Evolutionary conservation across 2,113 vertebrate genomes (phyloP).

Genomic region (Zingel zingel): DNA sequence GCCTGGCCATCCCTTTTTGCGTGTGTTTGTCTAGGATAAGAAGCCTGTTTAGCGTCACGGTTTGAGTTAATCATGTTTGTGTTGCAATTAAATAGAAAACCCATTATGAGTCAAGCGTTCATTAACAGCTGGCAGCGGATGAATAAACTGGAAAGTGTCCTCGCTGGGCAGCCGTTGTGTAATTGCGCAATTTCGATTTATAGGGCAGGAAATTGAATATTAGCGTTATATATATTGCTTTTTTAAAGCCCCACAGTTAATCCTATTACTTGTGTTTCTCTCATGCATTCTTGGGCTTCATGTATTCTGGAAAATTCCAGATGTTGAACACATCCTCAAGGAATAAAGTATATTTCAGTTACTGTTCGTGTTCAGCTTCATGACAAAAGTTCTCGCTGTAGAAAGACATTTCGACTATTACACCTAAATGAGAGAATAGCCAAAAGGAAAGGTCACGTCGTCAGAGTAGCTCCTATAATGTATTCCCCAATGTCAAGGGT

Average conservation of each 20-base stretch:
- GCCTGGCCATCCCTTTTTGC: not conserved
- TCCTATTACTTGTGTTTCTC: conserved; percentile 61
- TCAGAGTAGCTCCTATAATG: conserved; percentile 22
- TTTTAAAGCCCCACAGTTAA: conserved; percentile 54
- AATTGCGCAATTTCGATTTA: conserved; percentile 61
- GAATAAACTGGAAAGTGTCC: conserved; percentile 47
- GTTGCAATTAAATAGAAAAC: conserved; percentile 43
- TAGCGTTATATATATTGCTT: conserved; percentile 56
- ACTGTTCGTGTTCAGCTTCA: not conserved
- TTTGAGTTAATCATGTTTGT: conserved; percentile 60
- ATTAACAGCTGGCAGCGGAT: conserved; percentile 49
- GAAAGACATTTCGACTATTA: conserved; percentile 15
- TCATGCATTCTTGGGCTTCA: conserved; percentile 16
- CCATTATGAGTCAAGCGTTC: conserved; percentile 42
- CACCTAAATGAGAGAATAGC: conserved; percentile 2
- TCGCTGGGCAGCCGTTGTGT: conserved; percentile 54
- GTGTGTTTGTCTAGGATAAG: conserved; percentile 2
- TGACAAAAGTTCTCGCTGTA: not conserved
- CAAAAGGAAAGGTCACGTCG: conserved; percentile 24
- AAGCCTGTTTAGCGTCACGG: conserved; percentile 12
- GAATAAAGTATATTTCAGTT: conserved; percentile 59
- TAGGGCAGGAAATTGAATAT: conserved; percentile 62
- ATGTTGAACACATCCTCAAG: not conserved
- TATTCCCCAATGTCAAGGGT: conserved; percentile 40
- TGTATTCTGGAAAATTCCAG: conserved; percentile 24